Conservation (phyloP, 2,888 invertebrate species). For the Octodonta nipae region DNA sequence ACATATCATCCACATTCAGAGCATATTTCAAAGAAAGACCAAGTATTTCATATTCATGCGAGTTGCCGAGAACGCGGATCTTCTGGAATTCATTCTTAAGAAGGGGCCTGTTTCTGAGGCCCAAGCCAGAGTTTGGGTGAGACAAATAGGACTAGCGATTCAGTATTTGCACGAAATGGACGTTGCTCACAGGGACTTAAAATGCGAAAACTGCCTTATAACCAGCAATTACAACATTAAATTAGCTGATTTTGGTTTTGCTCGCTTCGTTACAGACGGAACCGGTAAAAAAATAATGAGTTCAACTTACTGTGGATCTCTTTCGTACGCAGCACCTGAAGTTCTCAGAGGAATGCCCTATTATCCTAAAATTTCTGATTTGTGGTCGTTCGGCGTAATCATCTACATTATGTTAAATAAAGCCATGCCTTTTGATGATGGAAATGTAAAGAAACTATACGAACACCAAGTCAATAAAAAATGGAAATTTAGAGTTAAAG, state of each 20-base stretch:
- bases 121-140: conserved; percentile 56
- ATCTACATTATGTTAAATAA: conserved; percentile 73
- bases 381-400: conserved; percentile 70
- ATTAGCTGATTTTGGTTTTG: conserved; percentile 75
- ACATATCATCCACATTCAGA: conserved; percentile 62
- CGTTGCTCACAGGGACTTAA: conserved; percentile 66
- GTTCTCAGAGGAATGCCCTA: conserved; percentile 61
- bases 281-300: conserved; percentile 40
- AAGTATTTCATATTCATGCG: conserved; percentile 68
- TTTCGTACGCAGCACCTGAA: conserved; percentile 82
- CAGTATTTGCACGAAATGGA: conserved; percentile 60
- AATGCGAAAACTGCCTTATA: conserved; percentile 67
- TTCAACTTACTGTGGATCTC: conserved; percentile 71
- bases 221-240: conserved; percentile 66
- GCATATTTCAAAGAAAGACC: conserved; percentile 54
- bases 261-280: conserved; percentile 38
- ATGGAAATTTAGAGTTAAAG: conserved; percentile 56
- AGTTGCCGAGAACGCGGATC: conserved; percentile 64
- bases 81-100: conserved; percentile 58
- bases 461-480: conserved; percentile 50
- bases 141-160: conserved; percentile 52
- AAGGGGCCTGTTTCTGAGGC: conserved; percentile 54
- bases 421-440: conserved; percentile 69
- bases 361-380: conserved; percentile 56
- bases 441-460: conserved; percentile 55